These are phyloP conservation scores for Sinocyclocheilus anshuiensis DNA, from an alignment of 2,113 vertebrate genomes.

Conservation along the genomic window DNA sequence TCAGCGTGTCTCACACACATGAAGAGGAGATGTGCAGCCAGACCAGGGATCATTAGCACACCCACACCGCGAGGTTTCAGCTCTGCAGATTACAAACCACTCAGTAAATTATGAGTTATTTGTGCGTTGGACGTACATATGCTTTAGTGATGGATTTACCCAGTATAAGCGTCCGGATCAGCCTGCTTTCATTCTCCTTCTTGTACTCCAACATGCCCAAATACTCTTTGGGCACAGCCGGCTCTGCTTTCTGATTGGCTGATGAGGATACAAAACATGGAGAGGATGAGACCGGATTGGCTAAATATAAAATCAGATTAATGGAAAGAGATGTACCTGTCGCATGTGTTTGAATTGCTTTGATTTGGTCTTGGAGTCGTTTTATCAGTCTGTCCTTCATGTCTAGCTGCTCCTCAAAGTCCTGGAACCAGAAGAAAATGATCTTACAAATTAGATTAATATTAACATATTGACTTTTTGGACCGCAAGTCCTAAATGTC, in stretches of 20 bases:
- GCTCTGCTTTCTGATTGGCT: constrained; percentile 73
- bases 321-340: constrained; percentile 73
- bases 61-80: constrained; percentile 66
- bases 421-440: constrained; percentile 70
- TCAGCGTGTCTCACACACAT: constrained; percentile 94
- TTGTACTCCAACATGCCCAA: constrained; percentile 94
- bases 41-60: constrained; percentile 89
- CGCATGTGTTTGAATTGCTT: constrained; percentile 81
- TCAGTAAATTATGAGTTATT: neutral
- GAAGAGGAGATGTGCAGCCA: constrained; percentile 90
- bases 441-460: neutral
- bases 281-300: neutral
- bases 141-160: constrained; percentile 72
- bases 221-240: constrained; percentile 79
- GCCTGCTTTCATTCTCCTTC: constrained; percentile 84
- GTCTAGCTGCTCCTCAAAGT: constrained; percentile 90
- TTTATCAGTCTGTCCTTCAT: constrained; percentile 90
- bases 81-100: constrained; percentile 70
- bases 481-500: neutral
- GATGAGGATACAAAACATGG: constrained; percentile 38
- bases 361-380: constrained; percentile 88
- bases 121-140: neutral
- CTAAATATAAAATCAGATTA: neutral
- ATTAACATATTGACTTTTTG: neutral
- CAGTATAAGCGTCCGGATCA: constrained; percentile 87